These are phyloP conservation scores for Microplitis demolitor DNA, from an alignment of 1,140 invertebrate genomes.

Conservation along the genomic window DNA sequence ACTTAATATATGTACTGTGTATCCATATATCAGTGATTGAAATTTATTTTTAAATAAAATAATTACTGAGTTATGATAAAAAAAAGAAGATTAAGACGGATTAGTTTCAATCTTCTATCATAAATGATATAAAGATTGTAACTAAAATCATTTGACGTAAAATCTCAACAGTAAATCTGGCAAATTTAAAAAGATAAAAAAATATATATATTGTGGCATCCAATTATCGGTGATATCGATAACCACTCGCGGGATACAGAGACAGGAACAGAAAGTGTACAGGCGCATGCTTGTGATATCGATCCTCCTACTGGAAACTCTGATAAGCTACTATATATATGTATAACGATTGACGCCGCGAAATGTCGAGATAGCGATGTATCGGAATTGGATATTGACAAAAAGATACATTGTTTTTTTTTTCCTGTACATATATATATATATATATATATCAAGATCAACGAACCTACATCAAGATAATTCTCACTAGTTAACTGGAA, in stretches of 20 bases:
- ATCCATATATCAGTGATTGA: too few relatives aligned
- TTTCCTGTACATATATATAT: neutral
- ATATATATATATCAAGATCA: conserved; percentile 8
- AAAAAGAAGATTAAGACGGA: neutral
- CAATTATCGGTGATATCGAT: conserved; percentile 28
- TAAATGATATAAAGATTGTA: neutral
- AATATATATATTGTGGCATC: conserved; percentile 21
- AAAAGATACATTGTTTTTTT: conserved; percentile 12
- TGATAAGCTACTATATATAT: conserved; percentile 22
- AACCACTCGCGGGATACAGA: conserved; percentile 11
- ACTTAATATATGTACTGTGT: neutral
- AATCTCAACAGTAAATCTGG: conserved; percentile 3
- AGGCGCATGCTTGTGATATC: conserved; percentile 30
- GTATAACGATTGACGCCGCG: conserved; percentile 20
- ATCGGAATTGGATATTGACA: conserved; percentile 26
- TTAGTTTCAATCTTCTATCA: neutral
- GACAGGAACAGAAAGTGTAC: conserved; percentile 17
- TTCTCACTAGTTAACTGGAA: neutral
- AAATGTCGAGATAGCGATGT: conserved; percentile 25
- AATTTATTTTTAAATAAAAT: neutral
- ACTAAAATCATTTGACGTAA: neutral
- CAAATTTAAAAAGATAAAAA: conserved; percentile 18
- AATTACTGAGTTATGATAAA: neutral
- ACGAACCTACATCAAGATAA: conserved; percentile 7
- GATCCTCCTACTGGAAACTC: conserved; percentile 26